Conservation (phyloP, 92 coral and sea anemone genomes). For the Phymanthus crucifer region DNA sequence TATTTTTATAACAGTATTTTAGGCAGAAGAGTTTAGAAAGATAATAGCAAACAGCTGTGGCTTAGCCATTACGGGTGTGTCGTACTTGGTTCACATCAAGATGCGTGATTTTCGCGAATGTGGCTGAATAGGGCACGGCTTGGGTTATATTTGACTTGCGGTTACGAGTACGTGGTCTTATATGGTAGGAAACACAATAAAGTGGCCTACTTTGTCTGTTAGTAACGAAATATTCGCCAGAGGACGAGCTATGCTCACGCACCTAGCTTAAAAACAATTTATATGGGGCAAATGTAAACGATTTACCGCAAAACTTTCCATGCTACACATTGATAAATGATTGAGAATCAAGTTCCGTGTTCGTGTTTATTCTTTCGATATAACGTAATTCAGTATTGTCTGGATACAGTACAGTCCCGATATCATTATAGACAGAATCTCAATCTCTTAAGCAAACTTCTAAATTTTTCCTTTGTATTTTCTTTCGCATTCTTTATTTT, state of each 20-base stretch:
- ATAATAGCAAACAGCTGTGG: neutral
- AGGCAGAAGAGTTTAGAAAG: neutral
- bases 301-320: neutral
- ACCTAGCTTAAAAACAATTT: neutral
- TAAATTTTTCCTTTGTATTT: neutral
- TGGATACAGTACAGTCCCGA: neutral
- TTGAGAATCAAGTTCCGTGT: too few species aligned
- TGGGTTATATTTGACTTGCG: neutral
- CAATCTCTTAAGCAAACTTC: neutral
- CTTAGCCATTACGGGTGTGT: neutral
- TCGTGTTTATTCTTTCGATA: too few species aligned
- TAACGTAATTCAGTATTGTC: too few species aligned
- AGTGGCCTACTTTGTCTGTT: neutral
- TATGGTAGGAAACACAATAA: neutral
- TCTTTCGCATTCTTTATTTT: neutral
- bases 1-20: neutral
- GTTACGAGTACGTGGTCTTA: slow-evolving; percentile 7
- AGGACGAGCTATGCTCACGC: neutral
- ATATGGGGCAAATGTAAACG: neutral
- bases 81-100: neutral
- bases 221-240: neutral
- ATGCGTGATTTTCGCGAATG: neutral
- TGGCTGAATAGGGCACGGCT: slow-evolving; percentile 5
- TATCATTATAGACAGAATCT: neutral
- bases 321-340: neutral